These are phyloP conservation scores for Myodes glareolus DNA, from an alignment of 2,113 vertebrate genomes.

Conservation along the genomic window DNA sequence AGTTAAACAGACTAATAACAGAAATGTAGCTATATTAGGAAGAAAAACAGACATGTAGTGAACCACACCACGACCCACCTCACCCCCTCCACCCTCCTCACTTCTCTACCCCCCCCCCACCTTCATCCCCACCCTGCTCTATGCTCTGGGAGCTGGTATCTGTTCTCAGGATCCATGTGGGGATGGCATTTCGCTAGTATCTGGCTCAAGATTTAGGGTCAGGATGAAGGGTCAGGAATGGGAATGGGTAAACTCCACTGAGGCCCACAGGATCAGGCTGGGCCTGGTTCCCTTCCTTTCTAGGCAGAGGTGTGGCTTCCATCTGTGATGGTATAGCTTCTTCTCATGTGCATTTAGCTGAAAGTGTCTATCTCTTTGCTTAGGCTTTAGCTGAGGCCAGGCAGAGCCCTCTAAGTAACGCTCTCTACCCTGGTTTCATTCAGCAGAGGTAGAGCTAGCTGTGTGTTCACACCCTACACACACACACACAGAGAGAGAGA, in stretches of 20 bases:
- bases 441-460: background rate
- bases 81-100: background rate
- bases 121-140: no score
- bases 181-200: background rate
- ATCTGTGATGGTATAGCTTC: no score
- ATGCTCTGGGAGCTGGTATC: background rate
- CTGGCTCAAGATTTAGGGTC: background rate
- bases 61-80: no score
- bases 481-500: no score
- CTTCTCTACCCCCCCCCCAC: background rate
- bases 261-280: no score
- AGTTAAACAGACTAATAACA: background rate
- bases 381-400: background rate
- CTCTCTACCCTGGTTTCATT: background rate
- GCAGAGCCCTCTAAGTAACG: background rate
- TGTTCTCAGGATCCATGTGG: accelerated
- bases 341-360: background rate
- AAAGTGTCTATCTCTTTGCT: background rate
- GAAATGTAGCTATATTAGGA: background rate
- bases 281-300: no score
- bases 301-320: background rate
- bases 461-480: no score
- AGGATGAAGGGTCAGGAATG: background rate
- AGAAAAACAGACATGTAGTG: background rate
- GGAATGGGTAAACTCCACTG: background rate